These are phyloP conservation scores for Omphaloscelis lunosa DNA, from an alignment of 2,888 invertebrate genomes.

Conservation along the genomic window DNA sequence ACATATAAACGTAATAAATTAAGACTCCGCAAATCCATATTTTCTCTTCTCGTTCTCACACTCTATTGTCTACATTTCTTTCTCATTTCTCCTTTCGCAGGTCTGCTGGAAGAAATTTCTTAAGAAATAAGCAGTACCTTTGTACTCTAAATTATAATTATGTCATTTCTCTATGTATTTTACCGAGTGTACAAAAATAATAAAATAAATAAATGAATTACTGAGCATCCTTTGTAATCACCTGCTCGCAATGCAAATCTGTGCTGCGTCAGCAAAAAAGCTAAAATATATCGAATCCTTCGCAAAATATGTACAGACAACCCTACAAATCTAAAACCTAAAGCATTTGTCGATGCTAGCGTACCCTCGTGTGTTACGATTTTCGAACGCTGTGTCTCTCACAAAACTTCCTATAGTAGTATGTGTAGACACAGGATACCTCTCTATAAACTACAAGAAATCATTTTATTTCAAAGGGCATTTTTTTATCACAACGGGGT, in stretches of 20 bases:
- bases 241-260: background rate
- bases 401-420: constrained; percentile 41
- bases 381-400: constrained; percentile 64
- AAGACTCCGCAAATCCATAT: too few relatives aligned
- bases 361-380: constrained; percentile 69
- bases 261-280: background rate
- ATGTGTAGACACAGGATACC: background rate
- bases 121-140: too few relatives aligned
- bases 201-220: too few relatives aligned
- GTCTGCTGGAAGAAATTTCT: too few relatives aligned
- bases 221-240: background rate
- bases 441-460: background rate
- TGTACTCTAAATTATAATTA: too few relatives aligned
- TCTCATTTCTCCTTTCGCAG: too few relatives aligned
- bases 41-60: too few relatives aligned
- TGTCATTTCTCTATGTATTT: too few relatives aligned
- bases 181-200: too few relatives aligned
- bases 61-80: too few relatives aligned
- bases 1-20: too few relatives aligned
- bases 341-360: constrained; percentile 43
- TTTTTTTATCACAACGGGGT: too few relatives aligned
- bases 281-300: background rate
- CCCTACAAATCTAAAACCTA: constrained; percentile 62
- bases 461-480: background rate
- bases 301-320: constrained; percentile 6